phyloP scores from a whole-genome alignment of 2,888 invertebrate genomes.

The Operophtera brumata region DNA sequence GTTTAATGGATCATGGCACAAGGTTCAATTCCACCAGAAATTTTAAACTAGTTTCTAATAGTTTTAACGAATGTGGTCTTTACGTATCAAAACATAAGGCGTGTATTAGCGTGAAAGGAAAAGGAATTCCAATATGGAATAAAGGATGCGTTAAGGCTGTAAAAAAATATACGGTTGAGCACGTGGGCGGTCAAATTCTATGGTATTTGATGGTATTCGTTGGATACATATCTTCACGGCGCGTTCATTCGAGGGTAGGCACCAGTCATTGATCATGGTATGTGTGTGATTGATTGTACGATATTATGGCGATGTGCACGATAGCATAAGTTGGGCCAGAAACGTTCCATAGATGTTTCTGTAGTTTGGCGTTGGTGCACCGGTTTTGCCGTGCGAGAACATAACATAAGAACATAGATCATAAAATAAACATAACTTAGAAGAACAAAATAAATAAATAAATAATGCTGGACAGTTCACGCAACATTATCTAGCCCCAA shows the following conservation, averaged over 20 bases:
- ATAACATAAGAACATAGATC: too few species aligned
- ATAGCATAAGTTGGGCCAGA: too few species aligned
- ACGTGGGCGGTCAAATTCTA: slow-evolving; percentile 66
- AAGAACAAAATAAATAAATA: too few species aligned
- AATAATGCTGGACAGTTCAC: too few species aligned
- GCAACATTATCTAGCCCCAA: too few species aligned
- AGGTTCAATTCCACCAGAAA: too few species aligned
- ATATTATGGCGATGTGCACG: too few species aligned
- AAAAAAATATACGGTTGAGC: slow-evolving; percentile 67
- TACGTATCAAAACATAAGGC: slow-evolving; percentile 44
- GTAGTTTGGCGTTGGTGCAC: too few species aligned
- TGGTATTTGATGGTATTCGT: slow-evolving; percentile 27
- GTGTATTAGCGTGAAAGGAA: slow-evolving; percentile 48
- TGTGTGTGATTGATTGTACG: slow-evolving; percentile 1
- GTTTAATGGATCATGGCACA: neutral
- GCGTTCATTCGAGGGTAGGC: slow-evolving; percentile 30
- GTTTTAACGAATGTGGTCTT: slow-evolving; percentile 38
- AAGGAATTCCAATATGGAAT: slow-evolving; percentile 70
- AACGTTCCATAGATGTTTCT: too few species aligned
- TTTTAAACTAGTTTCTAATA: neutral
- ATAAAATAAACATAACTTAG: too few species aligned
- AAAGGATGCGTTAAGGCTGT: slow-evolving; percentile 37
- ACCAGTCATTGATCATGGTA: slow-evolving; percentile 29
- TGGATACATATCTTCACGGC: slow-evolving; percentile 52
- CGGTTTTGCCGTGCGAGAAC: too few species aligned